Evolutionary conservation across 37 sponge, comb jelly and placozoan genomes (phyloP), one percentile per base, ranked within the genome.

Genomic region (Haliclona indistincta): DNA sequence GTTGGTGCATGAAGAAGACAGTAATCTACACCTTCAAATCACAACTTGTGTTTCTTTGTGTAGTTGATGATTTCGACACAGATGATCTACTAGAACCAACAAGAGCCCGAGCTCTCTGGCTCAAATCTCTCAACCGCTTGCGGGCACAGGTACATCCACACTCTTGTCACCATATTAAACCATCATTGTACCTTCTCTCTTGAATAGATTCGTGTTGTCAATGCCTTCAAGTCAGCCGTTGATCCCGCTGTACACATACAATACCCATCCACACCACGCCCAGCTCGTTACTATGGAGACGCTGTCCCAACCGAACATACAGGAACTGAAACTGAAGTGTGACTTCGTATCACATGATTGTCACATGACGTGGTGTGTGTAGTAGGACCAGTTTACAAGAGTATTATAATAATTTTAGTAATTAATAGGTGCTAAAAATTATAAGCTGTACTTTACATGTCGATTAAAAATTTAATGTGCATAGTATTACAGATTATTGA

Each of bases 191-290:
- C 20, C 25, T 37, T 66, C n/a, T 67, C 20, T 39, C 66, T 69
- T 42, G 15, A 54, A 4, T 73, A 96, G 91, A 89, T 96, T 65
- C 92, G 93, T 34, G 96, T 96, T 28, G 92, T 91, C 38, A 85
- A 89, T 79, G 96, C 96, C 17, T 96, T 96, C 85, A 78, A 86
- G 5, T 52, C 89, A 26, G 76, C 79, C 6, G 13, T 65, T 33
- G 42, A 65, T 6, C 5, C 42, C 8, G 6, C 8, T 4, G 39
- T 17, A 6, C 37, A 35, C 4, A 33, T 73, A 28, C 70, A 70
- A 41, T 30, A 72, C 25, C 72, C 62, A 5, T 38, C 43, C 45
- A 81, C 81, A 36, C 81, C 81, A 20, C 36, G 72, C 8, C 54
- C 81, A 25, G 53, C 49, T 0, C 81, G 81, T 25, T 63, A 71